phyloP scores from a whole-genome alignment of 2,888 invertebrate genomes.

The Xanthia icteritia region DNA sequence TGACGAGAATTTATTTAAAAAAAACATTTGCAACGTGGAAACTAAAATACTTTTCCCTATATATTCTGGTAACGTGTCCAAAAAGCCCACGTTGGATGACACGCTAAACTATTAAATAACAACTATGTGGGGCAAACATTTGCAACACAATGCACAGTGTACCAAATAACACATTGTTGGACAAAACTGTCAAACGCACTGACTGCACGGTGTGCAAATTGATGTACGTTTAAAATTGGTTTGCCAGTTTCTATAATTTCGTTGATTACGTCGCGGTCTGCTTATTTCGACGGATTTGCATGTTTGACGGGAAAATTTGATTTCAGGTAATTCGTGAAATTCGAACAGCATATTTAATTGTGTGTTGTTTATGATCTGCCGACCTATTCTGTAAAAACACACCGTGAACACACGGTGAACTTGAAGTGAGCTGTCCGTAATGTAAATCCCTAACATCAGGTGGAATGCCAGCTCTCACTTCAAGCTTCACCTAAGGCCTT shows the following conservation, averaged over 20 bases:
- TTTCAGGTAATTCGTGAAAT: conserved; percentile 14
- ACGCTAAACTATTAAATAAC: conserved; percentile 33
- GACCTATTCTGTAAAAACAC: background rate
- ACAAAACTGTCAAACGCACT: conserved; percentile 48
- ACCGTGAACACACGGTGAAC: no score
- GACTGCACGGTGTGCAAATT: conserved; percentile 23
- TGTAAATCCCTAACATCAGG: no score
- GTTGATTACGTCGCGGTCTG: conserved; percentile 17
- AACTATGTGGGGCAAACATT: background rate
- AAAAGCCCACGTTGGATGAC: conserved; percentile 18
- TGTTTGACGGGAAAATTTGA: conserved; percentile 20
- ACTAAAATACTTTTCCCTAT: background rate
- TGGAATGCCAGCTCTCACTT: background rate
- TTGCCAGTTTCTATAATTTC: conserved; percentile 35
- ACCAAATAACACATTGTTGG: conserved; percentile 34
- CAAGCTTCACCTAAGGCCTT: background rate
- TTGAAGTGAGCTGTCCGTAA: background rate
- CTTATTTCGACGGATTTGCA: conserved; percentile 21
- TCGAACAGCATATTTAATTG: background rate
- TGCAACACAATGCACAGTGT: conserved; percentile 39
- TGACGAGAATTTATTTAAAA: background rate
- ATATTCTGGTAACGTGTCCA: conserved; percentile 3
- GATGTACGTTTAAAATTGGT: conserved; percentile 33
- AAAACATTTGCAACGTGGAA: background rate
- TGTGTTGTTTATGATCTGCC: background rate